These are phyloP conservation scores for Dolichoris vasculosae DNA, from an alignment of 1,140 invertebrate species.

Conservation along the genomic window DNA sequence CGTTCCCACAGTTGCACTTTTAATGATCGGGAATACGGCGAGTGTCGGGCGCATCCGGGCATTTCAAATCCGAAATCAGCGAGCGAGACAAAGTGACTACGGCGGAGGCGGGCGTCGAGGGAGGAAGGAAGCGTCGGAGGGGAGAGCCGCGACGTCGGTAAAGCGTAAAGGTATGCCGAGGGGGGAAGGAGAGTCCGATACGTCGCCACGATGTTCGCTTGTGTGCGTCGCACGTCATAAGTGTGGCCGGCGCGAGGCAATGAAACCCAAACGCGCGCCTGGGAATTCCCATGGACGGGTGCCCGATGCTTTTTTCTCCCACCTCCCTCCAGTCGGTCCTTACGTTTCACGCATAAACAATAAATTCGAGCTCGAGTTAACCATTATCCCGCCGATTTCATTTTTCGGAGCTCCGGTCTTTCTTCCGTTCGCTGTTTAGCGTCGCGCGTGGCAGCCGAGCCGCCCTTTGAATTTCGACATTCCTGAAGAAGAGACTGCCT, in stretches of 20 bases:
- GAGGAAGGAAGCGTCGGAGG: background rate
- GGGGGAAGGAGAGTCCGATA: background rate
- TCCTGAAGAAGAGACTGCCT: background rate
- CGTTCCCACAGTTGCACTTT: slow-evolving; percentile 50
- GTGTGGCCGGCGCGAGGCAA: slow-evolving; percentile 65
- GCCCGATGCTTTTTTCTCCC: slow-evolving; percentile 25
- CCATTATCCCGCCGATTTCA: background rate
- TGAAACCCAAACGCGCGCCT: slow-evolving; percentile 35
- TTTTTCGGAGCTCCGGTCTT: background rate
- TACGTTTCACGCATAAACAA: slow-evolving; percentile 17
- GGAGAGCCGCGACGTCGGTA: slow-evolving; percentile 47
- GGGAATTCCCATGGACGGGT: slow-evolving; percentile 63
- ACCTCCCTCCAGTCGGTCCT: background rate
- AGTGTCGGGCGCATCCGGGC: slow-evolving; percentile 41
- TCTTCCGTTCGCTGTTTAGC: background rate
- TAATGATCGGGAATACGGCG: slow-evolving; percentile 47
- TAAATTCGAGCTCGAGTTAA: background rate
- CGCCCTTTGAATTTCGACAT: background rate
- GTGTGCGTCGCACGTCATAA: slow-evolving; percentile 63
- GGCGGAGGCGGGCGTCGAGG: background rate
- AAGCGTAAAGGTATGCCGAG: slow-evolving; percentile 57
- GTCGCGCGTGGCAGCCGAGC: background rate
- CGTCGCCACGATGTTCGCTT: slow-evolving; percentile 26
- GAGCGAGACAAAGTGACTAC: slow-evolving; percentile 47
- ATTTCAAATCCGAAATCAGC: slow-evolving; percentile 49